These are phyloP conservation scores for Ormyrus nitidulus DNA, from an alignment of 2,888 invertebrate genomes.

Conservation along the genomic window DNA sequence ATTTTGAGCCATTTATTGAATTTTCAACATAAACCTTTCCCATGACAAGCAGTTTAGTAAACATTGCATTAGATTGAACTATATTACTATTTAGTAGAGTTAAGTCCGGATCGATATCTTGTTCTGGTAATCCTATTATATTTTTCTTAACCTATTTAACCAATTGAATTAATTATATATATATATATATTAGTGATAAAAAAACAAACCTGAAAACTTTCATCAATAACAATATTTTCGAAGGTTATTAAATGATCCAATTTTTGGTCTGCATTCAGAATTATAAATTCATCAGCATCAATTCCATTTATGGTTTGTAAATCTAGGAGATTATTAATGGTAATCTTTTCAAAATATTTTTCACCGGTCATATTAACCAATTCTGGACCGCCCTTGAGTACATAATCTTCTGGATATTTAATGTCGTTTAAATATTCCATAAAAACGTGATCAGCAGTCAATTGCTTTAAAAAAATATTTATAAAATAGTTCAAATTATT, in stretches of 20 bases:
- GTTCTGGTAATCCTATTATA: slow-evolving; percentile 70
- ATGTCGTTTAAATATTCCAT: slow-evolving; percentile 76
- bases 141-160: slow-evolving; percentile 69
- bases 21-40: slow-evolving; percentile 76
- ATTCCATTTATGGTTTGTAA: slow-evolving; percentile 76
- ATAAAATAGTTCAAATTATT: background rate
- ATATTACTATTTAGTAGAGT: slow-evolving; percentile 74
- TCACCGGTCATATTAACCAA: slow-evolving; percentile 73
- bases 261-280: slow-evolving; percentile 75
- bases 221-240: slow-evolving; percentile 76
- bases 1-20: slow-evolving; percentile 72
- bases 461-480: slow-evolving; percentile 67
- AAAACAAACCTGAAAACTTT: slow-evolving; percentile 74
- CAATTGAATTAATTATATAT: slow-evolving; percentile 70
- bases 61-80: slow-evolving; percentile 76
- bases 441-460: slow-evolving; percentile 70
- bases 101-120: slow-evolving; percentile 70
- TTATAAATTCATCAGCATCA: slow-evolving; percentile 75
- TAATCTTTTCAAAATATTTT: slow-evolving; percentile 76
- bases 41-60: slow-evolving; percentile 76
- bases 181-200: slow-evolving; percentile 9
- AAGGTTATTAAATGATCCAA: slow-evolving; percentile 76
- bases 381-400: slow-evolving; percentile 71
- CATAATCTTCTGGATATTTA: slow-evolving; percentile 77
- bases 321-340: slow-evolving; percentile 70